Percentiles rank a stretch among this genome's conserved stretches.
Evolutionary conservation across 1,140 invertebrate species (phyloP).

Genomic region (Lucilia cuprina): DNA sequence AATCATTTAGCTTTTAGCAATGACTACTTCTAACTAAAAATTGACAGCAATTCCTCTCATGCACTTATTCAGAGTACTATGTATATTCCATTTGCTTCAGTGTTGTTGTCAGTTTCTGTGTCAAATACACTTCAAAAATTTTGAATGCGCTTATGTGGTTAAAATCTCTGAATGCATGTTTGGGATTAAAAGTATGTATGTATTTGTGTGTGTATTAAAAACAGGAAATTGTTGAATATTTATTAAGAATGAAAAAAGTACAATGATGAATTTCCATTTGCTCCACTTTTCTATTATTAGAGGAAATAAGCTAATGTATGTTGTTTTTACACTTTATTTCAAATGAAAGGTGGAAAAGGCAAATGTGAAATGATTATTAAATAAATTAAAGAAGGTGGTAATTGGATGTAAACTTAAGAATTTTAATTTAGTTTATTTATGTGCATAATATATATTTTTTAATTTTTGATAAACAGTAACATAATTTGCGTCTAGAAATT

Average conservation of each 20-base stretch:
- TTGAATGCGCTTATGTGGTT: neutral
- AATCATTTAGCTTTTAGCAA: slow-evolving; percentile 1
- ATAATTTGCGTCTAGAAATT: no score
- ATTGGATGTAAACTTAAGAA: no score
- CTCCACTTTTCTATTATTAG: neutral
- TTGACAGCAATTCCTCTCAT: neutral
- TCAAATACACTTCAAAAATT: neutral
- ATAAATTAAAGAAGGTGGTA: neutral
- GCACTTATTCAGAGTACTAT: neutral
- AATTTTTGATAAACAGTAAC: no score
- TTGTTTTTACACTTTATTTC: neutral
- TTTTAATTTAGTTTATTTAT: no score
- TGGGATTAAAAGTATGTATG: no score
- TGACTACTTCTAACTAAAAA: neutral
- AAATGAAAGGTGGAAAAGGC: neutral
- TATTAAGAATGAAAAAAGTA: neutral
- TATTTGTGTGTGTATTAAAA: neutral
- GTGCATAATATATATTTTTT: no score
- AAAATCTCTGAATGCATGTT: neutral
- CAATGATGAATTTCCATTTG: neutral
- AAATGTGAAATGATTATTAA: neutral
- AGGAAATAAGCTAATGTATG: neutral
- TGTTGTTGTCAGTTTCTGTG: neutral
- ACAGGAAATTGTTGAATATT: slow-evolving; percentile 1
- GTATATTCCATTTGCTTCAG: neutral